Base-by-base conservation (phyloP, 2,888 invertebrate species). In the Prenolepis imparis region DNA sequence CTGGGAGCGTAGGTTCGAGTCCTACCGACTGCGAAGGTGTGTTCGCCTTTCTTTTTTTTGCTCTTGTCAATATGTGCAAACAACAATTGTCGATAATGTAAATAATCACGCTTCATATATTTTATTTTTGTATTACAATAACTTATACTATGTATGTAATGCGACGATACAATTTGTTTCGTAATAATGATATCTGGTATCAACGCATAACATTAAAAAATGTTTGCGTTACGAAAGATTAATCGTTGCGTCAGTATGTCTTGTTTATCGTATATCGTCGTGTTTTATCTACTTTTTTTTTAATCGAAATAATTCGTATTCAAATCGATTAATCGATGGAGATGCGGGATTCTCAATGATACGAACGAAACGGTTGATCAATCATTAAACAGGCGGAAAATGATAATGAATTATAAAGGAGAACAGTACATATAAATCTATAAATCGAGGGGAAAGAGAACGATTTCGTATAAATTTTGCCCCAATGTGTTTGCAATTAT, bases 1-100 rank as follows among this genome's bases (percentile, higher is more conserved):
- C 97, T 97, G 97, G 97, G 97, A 97, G 97, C 97, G 97, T 97
- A 97, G 97, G 97, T 97, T 97, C 97, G 97, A 97, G 97, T 97
- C 97, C 97, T 97, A 97, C 97, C 97, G 97, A 96, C 97, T 97
- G 97, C 97, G 97, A 41, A 15, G 2, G 1, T 8, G 39, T 67
- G 12, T 0, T 0, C 70, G 5, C 15, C 66, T 70, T 75, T 59
- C 78, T 80, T 73, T 78, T 80, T 85, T 72, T 36, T 3, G 3
- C 0, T 44, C 48, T 32, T 41, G 9, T 15, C 5, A 1, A 41
- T 48, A 41, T 15, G 28, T n/a, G 1, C 12, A 1, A 63, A 48
- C 21, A 63, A 48, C 21, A 21, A 21, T 18, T 32, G 2, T 18
- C 3, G 8, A 39, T 6, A 9, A 3, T 32, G n/a, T 21, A 1